Evolutionary conservation across 2,888 invertebrate genomes (phyloP).

Genomic region (Pachycephus smyrnensis): DNA sequence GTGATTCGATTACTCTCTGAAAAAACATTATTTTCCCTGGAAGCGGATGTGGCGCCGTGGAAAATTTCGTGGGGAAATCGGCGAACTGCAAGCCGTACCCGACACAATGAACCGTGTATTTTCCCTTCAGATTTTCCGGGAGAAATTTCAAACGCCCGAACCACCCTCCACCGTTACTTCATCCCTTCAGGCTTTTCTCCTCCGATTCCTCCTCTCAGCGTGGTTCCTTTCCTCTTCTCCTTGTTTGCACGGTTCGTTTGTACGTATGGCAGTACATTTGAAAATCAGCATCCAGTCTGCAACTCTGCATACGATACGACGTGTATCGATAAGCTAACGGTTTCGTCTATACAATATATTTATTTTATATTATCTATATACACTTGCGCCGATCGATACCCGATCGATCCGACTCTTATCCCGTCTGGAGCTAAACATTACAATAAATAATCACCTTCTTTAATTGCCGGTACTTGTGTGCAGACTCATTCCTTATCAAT

Average conservation of each 20-base stretch:
- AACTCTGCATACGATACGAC: neutral
- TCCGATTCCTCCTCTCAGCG: constrained; percentile 32
- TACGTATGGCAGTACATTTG: constrained; percentile 33
- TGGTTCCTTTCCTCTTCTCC: constrained; percentile 23
- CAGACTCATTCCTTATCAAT: neutral
- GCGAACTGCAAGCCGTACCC: constrained; percentile 32
- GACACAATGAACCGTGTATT: constrained; percentile 49
- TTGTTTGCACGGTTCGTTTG: constrained; percentile 45
- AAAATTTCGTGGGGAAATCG: constrained; percentile 33
- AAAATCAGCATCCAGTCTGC: constrained; percentile 43
- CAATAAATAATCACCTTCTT: neutral
- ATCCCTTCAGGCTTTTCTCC: constrained; percentile 23
- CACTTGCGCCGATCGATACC: neutral
- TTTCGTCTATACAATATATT: neutral
- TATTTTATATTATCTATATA: no score
- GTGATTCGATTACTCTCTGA: neutral
- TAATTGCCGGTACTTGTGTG: neutral
- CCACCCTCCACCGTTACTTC: neutral
- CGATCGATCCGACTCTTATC: no score
- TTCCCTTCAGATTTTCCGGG: constrained; percentile 51
- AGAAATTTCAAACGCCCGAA: constrained; percentile 37
- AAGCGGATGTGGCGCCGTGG: neutral
- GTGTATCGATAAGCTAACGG: neutral
- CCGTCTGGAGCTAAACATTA: neutral
- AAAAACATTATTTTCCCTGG: neutral